Evolutionary conservation across 2,797 vertebrate genomes (phyloP).

Genomic region (Caiman crocodilus): DNA sequence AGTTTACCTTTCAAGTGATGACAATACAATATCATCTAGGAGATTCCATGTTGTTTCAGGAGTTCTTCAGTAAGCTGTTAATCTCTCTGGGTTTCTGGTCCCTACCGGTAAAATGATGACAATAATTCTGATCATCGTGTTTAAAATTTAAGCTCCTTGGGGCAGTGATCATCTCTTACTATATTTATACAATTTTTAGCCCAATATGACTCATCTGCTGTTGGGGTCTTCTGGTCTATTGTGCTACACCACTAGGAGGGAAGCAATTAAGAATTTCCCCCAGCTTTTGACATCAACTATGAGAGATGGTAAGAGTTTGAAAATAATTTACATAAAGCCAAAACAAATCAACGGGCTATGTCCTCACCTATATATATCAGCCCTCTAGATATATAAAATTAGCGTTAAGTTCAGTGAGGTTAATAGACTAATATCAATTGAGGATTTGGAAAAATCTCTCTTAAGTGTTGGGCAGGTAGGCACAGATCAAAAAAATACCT

Average conservation of each 20-base stretch:
- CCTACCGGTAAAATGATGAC: background rate
- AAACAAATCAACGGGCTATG: background rate
- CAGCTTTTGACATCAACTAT: background rate
- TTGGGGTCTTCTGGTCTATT: background rate
- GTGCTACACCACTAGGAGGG: too few species aligned
- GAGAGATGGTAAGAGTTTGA: background rate
- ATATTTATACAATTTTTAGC: background rate
- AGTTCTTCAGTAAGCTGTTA: background rate
- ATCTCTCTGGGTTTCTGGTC: background rate
- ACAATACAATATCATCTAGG: background rate
- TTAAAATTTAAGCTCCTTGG: background rate
- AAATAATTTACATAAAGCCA: background rate
- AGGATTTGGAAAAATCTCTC: background rate
- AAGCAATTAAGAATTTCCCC: background rate
- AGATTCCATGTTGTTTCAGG: background rate
- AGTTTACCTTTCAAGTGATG: background rate
- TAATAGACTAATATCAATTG: background rate
- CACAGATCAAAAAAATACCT: background rate
- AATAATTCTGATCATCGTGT: background rate
- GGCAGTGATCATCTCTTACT: background rate
- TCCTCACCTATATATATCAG: too few species aligned
- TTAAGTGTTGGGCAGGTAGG: background rate
- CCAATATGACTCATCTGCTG: rapidly evolving
- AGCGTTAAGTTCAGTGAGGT: background rate
- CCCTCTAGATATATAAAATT: too few species aligned